A percentile compares a stretch with the other conserved stretches of the same genome.
These are phyloP conservation scores for Conomelus anceps DNA, from an alignment of 2,888 invertebrate species.

Conservation along the genomic window DNA sequence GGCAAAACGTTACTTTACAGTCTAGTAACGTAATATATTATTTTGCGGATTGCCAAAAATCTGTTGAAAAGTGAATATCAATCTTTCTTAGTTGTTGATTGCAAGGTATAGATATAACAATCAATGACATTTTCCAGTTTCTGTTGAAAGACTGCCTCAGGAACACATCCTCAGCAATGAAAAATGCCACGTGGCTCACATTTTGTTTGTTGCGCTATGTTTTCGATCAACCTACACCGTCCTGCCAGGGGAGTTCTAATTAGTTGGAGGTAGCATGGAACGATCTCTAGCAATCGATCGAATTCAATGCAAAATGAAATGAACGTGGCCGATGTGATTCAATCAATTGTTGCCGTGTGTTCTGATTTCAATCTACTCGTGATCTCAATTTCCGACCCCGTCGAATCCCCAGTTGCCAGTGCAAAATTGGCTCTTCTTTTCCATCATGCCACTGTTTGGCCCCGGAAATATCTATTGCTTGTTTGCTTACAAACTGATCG, in stretches of 20 bases:
- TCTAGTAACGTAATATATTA: no score
- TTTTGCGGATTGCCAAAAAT: no score
- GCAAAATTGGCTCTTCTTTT: not conserved
- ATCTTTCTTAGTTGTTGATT: no score
- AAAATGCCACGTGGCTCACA: not conserved
- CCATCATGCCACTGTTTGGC: not conserved
- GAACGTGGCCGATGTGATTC: not conserved
- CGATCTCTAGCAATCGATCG: not conserved
- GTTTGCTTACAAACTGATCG: not conserved
- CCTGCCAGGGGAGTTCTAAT: not conserved
- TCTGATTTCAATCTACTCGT: not conserved
- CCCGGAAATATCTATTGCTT: not conserved
- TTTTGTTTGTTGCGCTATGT: not conserved
- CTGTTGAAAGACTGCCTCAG: not conserved
- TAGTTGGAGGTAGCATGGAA: not conserved
- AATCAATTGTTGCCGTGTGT: not conserved
- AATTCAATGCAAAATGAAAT: not conserved
- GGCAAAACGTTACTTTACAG: no score
- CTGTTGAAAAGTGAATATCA: no score
- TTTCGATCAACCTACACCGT: not conserved
- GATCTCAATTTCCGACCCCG: not conserved
- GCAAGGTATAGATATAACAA: not conserved
- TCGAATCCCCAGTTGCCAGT: not conserved
- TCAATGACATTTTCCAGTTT: not conserved
- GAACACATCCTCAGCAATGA: not conserved